A percentile compares a stretch with the other conserved stretches of the same genome.
Conservation (phyloP, 2,113 vertebrate genomes). For the Microcebus lehilahytsara region DNA sequence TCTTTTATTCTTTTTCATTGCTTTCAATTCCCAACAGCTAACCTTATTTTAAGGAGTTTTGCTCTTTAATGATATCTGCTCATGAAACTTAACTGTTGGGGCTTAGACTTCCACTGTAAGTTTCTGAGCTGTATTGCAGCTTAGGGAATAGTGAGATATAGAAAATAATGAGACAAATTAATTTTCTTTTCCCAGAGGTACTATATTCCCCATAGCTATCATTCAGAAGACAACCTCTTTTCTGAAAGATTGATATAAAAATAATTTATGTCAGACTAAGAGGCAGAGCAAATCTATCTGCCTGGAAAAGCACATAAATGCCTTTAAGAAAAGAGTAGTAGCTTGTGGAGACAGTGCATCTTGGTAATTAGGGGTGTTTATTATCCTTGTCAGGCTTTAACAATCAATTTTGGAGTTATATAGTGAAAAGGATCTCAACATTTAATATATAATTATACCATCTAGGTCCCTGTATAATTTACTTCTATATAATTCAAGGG, state of each 20-base stretch:
- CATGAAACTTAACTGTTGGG: slow-evolving; percentile 65
- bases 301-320: slow-evolving; percentile 65
- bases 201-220: slow-evolving; percentile 70
- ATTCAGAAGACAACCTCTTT: slow-evolving; percentile 58
- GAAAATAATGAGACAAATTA: slow-evolving; percentile 76
- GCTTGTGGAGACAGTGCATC: slow-evolving; percentile 61
- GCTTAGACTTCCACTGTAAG: slow-evolving; percentile 64
- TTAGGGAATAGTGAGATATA: slow-evolving; percentile 64
- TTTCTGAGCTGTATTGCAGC: slow-evolving; percentile 54
- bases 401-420: slow-evolving; percentile 67
- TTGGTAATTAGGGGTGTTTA: slow-evolving; percentile 70
- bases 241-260: slow-evolving; percentile 73
- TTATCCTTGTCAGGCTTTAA: slow-evolving; percentile 65
- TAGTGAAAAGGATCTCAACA: slow-evolving; percentile 58
- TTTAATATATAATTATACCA: slow-evolving; percentile 45
- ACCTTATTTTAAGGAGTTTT: slow-evolving; percentile 70
- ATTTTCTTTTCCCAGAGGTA: slow-evolving; percentile 74
- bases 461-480: slow-evolving; percentile 38
- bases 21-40: slow-evolving; percentile 55
- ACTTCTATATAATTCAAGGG: slow-evolving; percentile 26
- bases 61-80: slow-evolving; percentile 62
- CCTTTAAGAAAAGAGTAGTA: slow-evolving; percentile 52
- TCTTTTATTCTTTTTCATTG: slow-evolving; percentile 59
- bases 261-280: slow-evolving; percentile 70
- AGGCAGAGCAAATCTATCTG: slow-evolving; percentile 43